Percentiles rank a stretch among this genome's conserved stretches.
Conservation (phyloP, 2,113 vertebrate species). For the Hippocampus barbouri region DNA sequence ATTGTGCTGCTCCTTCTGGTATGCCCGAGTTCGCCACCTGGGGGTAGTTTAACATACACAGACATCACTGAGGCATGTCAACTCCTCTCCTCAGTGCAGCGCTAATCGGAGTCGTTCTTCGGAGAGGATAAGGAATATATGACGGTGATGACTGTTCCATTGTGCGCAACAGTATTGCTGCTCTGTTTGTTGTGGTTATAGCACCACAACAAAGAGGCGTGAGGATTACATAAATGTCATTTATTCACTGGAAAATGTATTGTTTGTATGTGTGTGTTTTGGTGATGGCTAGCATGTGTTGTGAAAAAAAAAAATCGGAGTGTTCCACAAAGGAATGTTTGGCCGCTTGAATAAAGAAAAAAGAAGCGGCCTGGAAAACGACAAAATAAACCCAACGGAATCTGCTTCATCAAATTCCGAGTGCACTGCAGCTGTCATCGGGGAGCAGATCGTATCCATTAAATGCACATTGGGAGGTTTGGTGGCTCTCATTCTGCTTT, state of each 20-base stretch:
- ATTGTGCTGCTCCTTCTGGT: no score
- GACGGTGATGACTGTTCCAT: no score
- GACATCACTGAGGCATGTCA: no score
- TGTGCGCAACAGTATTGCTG: no score
- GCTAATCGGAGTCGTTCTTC: no score
- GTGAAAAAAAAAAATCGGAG: background rate
- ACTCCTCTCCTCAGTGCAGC: no score
- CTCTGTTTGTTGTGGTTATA: no score
- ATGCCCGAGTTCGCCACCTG: no score
- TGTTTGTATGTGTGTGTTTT: background rate
- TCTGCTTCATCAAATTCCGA: slow-evolving; percentile 2
- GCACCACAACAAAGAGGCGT: no score
- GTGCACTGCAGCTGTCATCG: background rate
- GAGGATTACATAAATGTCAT: background rate
- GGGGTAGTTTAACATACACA: no score
- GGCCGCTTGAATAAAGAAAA: background rate
- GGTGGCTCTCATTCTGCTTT: background rate
- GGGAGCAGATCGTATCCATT: background rate
- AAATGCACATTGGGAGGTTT: background rate
- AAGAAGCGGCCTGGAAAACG: background rate
- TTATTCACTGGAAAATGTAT: background rate
- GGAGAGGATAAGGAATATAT: no score
- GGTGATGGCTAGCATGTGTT: background rate
- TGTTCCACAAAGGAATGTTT: background rate
- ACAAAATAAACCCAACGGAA: background rate